phyloP scores from a whole-genome alignment of 2,888 invertebrate genomes.

The Isotomurus palustris region DNA sequence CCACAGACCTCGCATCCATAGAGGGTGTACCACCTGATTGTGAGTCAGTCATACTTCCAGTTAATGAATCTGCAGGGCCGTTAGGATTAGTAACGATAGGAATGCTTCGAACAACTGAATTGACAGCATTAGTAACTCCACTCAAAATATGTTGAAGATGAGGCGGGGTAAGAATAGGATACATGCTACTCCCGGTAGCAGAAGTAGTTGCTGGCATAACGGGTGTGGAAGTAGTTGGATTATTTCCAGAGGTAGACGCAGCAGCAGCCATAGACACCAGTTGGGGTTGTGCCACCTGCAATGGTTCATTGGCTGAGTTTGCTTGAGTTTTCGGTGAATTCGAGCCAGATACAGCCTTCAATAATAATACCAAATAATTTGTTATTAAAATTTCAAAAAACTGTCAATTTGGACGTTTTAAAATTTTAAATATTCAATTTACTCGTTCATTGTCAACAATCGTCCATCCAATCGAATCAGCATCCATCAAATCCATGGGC shows the following conservation, averaged over 20 bases:
- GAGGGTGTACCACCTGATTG: constrained; percentile 4
- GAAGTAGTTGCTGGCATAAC: not conserved
- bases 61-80: constrained; percentile 13
- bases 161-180: constrained; percentile 30
- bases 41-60: not conserved
- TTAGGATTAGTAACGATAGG: constrained; percentile 30
- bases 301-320: too few species aligned
- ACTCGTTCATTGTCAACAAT: constrained; percentile 31
- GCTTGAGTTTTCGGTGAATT: too few species aligned
- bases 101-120: constrained; percentile 35
- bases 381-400: too few species aligned
- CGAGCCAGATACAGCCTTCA: too few species aligned
- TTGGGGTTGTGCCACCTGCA: too few species aligned
- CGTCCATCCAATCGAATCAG: constrained; percentile 39
- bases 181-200: constrained; percentile 17
- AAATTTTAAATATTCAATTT: too few species aligned
- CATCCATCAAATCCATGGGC: constrained; percentile 27
- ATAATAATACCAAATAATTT: too few species aligned
- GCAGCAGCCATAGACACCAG: too few species aligned
- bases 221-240: too few species aligned
- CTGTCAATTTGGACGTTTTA: too few species aligned
- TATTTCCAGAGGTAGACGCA: too few species aligned
- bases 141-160: constrained; percentile 35
- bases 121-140: constrained; percentile 33
- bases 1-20: constrained; percentile 23